Base-by-base conservation (phyloP, 2,797 vertebrate species). In the Micrastur ruficollis region DNA sequence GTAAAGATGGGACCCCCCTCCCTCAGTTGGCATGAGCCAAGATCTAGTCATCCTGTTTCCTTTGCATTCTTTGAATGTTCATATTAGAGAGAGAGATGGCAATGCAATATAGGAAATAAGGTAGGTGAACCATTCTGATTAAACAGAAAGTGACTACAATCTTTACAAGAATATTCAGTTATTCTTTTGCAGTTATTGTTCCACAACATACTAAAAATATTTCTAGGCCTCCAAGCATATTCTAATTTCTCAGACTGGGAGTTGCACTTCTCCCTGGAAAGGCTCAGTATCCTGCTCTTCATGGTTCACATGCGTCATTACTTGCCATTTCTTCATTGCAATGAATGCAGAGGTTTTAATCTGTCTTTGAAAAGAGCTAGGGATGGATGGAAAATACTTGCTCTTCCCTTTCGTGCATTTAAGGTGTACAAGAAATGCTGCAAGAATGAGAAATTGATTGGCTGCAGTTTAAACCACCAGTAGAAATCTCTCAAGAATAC, bases 291-390 rank as follows among this genome's bases (percentile, higher is more conserved):
- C 61, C 49, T 71, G 36, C 21, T 78, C 68, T 80, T 93, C 36
- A 44, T 50, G 42, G 53, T 78, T 94, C 58, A 65, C 15, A 34
- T 47, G 17, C 56, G 32, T 85, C 94, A 81, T 92, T 86, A 80
- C 20, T 93, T 95, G 56, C 20, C 31, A 62, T 83, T 91, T 90
- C 80, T 68, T 78, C 62, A 62, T n/a, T 90, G 40, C 42, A 90
- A 94, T 67, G 44, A 88, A 32, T 91, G 59, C 29, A 94, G 75
- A 82, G 61, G 42, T 81, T 94, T 90, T 89, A 87, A 91, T 83
- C 25, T 59, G 78, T 49, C n/a, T 78, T 71, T 14, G 22, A 62
- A 92, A 90, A 73, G 59, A 80, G 40, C 16, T 76, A 53, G 21
- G 5, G 26, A 56, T 73, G 26, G 44, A 84, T 91, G 32, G 55